Base-by-base conservation (phyloP, 2,888 invertebrate species). In the Poecilus cupreus region DNA sequence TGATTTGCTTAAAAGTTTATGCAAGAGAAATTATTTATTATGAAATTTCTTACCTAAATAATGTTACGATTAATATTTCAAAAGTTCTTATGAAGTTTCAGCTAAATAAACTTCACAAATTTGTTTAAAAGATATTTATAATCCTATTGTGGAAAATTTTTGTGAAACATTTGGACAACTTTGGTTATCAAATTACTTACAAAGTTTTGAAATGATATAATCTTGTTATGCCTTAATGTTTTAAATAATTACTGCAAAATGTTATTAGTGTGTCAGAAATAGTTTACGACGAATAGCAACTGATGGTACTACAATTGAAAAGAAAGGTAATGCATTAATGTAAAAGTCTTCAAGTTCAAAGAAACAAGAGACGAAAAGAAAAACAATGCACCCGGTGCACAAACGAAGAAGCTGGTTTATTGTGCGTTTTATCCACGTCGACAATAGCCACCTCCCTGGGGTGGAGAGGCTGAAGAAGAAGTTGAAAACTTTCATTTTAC, bases 61-160 rank as follows among this genome's bases (percentile, higher is more conserved):
- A 22, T 26, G 16, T 26, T 60, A 6, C 13, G 13, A 60, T 13
- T 32, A 60, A 22, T 24, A 32, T 60, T 60, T 60, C 32, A 60
- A 32, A 60, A 60, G 32, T 60, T 60, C 46, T 32, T n/a, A 22
- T 20, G 11, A 22, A 11, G 20, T 54, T 22, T 54, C 1, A 32
- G n/a, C n/a, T 46, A 46, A 26, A 32, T 60, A 32, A 60, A 60
- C 60, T 60, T 60, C 26, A 32, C 8, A 32, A 60, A 26, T 32
- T 57, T 32, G 32, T 32, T 32, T 22, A 24, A 22, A 11, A 57
- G 18, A 24, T 22, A 22, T 24, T 60, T 64, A 16, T 18, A 37
- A 68, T 39, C 18, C 18, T 37, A 68, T 68, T 68, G 18, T 37
- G 16, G 32, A 20, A 51, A 43, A 32, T 43, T 51, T 51, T 51